Conservation (phyloP, 2,797 vertebrate species). For the Sebastes matsubarae region DNA sequence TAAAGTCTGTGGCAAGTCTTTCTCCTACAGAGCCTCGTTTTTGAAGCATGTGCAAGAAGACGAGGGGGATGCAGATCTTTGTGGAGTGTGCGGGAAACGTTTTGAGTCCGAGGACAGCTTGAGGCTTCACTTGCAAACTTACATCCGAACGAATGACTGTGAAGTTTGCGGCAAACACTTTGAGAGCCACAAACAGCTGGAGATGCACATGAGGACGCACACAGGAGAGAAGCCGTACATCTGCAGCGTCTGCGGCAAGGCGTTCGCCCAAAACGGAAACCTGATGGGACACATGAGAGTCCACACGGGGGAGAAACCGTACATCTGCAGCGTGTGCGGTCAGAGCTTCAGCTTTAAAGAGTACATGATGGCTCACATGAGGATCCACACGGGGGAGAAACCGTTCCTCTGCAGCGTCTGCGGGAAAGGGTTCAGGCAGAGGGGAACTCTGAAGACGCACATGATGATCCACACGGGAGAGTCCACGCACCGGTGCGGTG, state of each 20-base stretch:
- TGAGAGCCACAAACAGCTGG: conserved; percentile 27
- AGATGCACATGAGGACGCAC: conserved; percentile 55
- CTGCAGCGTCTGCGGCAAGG: conserved; percentile 46
- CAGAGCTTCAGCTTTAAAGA: conserved; percentile 46
- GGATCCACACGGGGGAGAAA: conserved; percentile 52
- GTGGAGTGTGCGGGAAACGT: conserved; percentile 29
- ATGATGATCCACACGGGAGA: conserved; percentile 50
- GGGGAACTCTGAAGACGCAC: conserved; percentile 46
- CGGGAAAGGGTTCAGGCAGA: conserved; percentile 46
- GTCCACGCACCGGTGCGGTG: conserved; percentile 3
- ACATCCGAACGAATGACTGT: conserved; percentile 31
- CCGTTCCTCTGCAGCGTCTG: conserved; percentile 54
- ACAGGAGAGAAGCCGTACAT: conserved; percentile 51
- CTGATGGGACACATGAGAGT: conserved; percentile 47
- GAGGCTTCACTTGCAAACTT: conserved; percentile 25
- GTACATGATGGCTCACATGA: conserved; percentile 46
- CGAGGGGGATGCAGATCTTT: not conserved
- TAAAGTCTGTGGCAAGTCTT: conserved; percentile 38
- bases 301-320: conserved; percentile 46
- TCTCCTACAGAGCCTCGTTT: conserved; percentile 50
- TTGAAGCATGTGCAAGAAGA: conserved; percentile 47
- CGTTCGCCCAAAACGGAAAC: conserved; percentile 42
- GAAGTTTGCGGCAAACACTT: conserved; percentile 42
- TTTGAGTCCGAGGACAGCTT: conserved; percentile 27
- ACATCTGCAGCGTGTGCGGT: conserved; percentile 35